Percentiles rank a stretch among this genome's conserved stretches.
These are phyloP conservation scores for Parazoanthus darwini DNA, from an alignment of 92 coral and sea anemone species.

Conservation along the genomic window DNA sequence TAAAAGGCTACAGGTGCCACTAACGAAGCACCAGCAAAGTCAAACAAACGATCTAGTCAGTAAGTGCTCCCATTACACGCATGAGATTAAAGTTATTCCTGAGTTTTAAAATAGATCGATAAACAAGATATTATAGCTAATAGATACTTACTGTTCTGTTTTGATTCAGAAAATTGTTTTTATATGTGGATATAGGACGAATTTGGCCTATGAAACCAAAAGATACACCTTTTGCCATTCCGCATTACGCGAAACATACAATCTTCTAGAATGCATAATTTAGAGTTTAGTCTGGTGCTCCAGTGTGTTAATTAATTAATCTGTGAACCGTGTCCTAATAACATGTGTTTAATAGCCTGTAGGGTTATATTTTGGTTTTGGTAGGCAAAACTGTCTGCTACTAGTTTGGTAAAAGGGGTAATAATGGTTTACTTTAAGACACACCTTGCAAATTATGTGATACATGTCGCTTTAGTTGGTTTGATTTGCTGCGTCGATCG, in stretches of 20 bases:
- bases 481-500: not conserved
- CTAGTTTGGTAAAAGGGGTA: not conserved
- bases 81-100: not conserved
- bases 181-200: not conserved
- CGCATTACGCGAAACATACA: not conserved
- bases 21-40: not conserved
- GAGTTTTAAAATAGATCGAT: not conserved
- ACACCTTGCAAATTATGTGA: not conserved
- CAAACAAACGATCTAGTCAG: not conserved
- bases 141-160: not conserved
- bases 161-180: not conserved
- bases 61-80: not conserved
- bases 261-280: not conserved
- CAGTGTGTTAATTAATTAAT: not conserved
- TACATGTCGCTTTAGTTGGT: not conserved
- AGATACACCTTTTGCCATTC: not conserved
- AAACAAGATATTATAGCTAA: not conserved
- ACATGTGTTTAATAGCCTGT: not conserved
- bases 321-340: not conserved
- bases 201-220: not conserved
- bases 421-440: not conserved
- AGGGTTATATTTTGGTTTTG: not conserved
- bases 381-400: not conserved
- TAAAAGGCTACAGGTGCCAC: conserved; percentile 14
- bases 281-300: conserved; percentile 13